Conservation (phyloP, 2,797 vertebrate species). For the Thripadectes ignobilis region DNA sequence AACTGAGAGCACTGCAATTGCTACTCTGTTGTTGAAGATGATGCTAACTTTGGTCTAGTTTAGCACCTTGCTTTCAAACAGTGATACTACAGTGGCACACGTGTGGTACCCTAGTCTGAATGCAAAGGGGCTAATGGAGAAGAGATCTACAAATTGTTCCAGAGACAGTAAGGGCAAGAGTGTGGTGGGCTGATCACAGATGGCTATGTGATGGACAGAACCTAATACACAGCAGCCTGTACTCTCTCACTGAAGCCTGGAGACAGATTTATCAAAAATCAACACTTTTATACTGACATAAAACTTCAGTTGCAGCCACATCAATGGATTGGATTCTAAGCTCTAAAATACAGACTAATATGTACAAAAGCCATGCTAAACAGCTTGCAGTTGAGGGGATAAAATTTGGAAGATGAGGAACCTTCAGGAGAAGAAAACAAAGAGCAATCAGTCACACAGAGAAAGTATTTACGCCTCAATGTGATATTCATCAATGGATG, state of each 20-base stretch:
- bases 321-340: background rate
- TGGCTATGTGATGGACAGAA: background rate
- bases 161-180: background rate
- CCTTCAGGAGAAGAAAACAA: constrained; percentile 6
- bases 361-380: background rate
- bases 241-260: background rate
- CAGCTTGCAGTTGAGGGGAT: constrained; percentile 6
- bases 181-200: background rate
- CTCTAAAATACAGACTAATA: background rate
- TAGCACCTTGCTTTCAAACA: background rate
- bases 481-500: constrained; percentile 50
- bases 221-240: background rate
- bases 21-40: background rate
- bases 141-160: background rate
- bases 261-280: background rate
- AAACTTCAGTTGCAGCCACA: background rate
- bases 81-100: no score
- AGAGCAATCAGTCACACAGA: background rate
- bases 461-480: constrained; percentile 51
- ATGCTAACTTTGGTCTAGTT: background rate
- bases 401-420: constrained; percentile 2
- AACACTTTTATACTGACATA: background rate
- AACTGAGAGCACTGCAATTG: background rate
- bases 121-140: background rate
- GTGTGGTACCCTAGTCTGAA: background rate